Percentiles rank a stretch among this genome's conserved stretches.
Conservation (phyloP, 2,797 vertebrate species). For the Cuculus canorus region DNA sequence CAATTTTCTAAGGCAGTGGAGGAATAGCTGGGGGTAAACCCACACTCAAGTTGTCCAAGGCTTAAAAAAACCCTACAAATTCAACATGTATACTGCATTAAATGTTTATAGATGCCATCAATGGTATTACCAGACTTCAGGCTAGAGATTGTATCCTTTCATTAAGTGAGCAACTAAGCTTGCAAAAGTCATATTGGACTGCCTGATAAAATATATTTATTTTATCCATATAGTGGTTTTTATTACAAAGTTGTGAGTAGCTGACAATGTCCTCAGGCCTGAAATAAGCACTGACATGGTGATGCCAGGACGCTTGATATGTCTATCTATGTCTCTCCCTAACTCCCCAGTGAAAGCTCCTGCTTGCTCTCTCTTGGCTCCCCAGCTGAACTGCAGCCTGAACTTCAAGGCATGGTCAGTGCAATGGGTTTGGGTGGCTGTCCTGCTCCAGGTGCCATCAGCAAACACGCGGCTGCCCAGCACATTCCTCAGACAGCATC, state of each 20-base stretch:
- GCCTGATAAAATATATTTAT: not conserved
- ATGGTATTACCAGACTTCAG: not conserved
- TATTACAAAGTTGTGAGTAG: not conserved
- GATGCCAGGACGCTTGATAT: not conserved
- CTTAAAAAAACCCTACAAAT: not conserved
- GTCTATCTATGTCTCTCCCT: not conserved
- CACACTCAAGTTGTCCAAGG: not conserved
- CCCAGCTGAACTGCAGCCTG: fast-evolving
- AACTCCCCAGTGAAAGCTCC: not conserved
- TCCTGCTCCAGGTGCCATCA: not conserved
- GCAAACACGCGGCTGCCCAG: fast-evolving
- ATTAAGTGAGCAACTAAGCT: not conserved
- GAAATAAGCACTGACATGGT: not conserved
- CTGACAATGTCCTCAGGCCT: fast-evolving
- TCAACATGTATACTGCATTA: not conserved
- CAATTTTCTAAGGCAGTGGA: not conserved
- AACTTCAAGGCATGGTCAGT: not conserved
- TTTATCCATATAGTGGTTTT: not conserved
- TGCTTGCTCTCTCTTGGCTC: not conserved
- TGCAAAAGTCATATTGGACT: not conserved
- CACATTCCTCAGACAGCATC: not conserved
- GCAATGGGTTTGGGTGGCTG: not conserved
- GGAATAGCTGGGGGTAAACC: not conserved
- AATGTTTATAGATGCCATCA: not conserved
- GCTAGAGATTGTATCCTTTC: not conserved